phyloP scores from a whole-genome alignment of 2,113 vertebrate species.

The Corvus cornix region DNA sequence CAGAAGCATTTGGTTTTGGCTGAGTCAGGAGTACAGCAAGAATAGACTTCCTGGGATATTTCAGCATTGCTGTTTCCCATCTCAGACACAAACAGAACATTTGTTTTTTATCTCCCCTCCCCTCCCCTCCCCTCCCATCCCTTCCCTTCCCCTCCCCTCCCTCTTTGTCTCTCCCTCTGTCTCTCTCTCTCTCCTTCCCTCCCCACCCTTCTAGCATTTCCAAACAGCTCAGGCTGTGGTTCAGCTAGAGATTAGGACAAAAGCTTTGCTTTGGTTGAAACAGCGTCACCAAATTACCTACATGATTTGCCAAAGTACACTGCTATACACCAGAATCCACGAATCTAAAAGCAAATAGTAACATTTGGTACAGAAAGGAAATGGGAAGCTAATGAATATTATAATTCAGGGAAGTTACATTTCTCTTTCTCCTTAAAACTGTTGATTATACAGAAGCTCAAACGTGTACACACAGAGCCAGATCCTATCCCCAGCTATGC shows the following conservation, averaged over 20 bases:
- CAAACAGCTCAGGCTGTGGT: not conserved
- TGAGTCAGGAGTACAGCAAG: slow-evolving; percentile 11
- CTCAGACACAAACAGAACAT: not conserved
- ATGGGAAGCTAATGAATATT: not conserved
- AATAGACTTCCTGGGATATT: slow-evolving; percentile 33
- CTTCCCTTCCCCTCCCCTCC: too few relatives aligned
- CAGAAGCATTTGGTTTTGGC: slow-evolving; percentile 44
- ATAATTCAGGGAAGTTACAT: not conserved
- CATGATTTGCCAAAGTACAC: not conserved
- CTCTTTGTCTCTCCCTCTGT: not conserved
- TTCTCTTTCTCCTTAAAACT: not conserved
- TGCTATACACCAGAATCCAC: not conserved
- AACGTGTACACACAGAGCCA: not conserved
- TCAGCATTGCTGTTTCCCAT: slow-evolving; percentile 3
- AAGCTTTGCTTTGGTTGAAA: not conserved
- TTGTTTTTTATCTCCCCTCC: not conserved
- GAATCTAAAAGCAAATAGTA: not conserved
- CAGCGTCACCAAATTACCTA: not conserved
- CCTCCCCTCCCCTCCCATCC: not conserved
- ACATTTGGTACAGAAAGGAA: not conserved
- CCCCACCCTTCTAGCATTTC: not conserved
- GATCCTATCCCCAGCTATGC: not conserved
- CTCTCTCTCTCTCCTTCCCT: not conserved
- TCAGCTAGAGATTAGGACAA: not conserved
- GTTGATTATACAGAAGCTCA: not conserved